These are phyloP conservation scores for Sisyra terminalis DNA, from an alignment of 2,888 invertebrate genomes.

Conservation along the genomic window DNA sequence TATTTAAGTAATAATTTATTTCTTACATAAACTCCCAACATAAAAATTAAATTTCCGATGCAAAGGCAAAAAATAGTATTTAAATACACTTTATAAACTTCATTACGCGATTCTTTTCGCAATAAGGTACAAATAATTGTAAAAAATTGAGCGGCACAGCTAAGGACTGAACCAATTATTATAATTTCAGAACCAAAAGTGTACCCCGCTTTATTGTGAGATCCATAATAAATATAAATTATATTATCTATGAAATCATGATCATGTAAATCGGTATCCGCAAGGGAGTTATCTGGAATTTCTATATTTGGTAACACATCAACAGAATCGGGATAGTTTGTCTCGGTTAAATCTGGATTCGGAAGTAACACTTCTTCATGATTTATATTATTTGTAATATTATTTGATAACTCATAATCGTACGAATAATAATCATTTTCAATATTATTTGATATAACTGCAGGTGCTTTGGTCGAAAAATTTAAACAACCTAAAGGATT, in stretches of 20 bases:
- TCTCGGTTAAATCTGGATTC: constrained; percentile 22
- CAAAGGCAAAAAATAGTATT: constrained; percentile 43
- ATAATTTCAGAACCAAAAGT: constrained; percentile 34
- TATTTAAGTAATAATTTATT: not conserved
- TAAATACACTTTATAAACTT: constrained; percentile 36
- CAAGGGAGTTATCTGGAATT: constrained; percentile 43
- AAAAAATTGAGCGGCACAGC: constrained; percentile 31
- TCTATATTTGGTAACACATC: constrained; percentile 33
- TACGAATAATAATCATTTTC: constrained; percentile 25
- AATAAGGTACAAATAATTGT: constrained; percentile 28
- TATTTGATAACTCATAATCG: constrained; percentile 22
- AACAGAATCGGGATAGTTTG: constrained; percentile 21
- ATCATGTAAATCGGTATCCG: constrained; percentile 46
- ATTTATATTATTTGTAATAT: constrained; percentile 17
- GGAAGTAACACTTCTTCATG: constrained; percentile 24
- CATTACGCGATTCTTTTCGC: constrained; percentile 22
- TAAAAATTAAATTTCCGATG: constrained; percentile 42
- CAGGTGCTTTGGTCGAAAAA: not conserved
- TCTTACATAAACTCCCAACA: constrained; percentile 47
- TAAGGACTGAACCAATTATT: constrained; percentile 30
- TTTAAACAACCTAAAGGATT: not conserved
- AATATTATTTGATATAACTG: constrained; percentile 12
- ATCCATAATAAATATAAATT: constrained; percentile 52
- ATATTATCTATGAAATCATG: constrained; percentile 57
- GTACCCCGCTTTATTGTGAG: constrained; percentile 30